Evolutionary conservation across 2,797 vertebrate genomes (phyloP).

Genomic region (Acrocephalus scirpaceus): DNA sequence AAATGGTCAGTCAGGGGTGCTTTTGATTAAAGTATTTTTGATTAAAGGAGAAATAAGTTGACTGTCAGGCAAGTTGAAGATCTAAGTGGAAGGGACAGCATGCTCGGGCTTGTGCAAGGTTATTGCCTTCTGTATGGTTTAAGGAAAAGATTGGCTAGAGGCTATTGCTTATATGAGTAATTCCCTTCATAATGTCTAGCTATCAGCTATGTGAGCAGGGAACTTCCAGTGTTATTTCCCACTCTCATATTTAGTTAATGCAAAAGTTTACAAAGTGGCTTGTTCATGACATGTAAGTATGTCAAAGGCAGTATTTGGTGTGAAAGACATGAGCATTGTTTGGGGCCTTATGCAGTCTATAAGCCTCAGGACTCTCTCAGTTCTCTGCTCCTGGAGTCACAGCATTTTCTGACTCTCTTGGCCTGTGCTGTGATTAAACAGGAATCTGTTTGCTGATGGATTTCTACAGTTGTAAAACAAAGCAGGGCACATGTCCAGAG

Average conservation of each 20-base stretch:
- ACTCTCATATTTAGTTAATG: neutral
- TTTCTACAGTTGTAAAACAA: conserved; percentile 19
- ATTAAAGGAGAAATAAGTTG: conserved; percentile 21
- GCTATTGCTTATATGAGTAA: conserved; percentile 20
- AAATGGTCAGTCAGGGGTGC: neutral
- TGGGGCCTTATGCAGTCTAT: neutral
- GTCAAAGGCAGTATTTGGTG: neutral
- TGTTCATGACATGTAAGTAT: neutral
- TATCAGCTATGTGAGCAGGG: neutral
- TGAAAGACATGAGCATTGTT: neutral
- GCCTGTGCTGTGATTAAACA: neutral
- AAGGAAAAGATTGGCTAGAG: conserved; percentile 28
- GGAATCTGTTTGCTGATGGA: conserved; percentile 2
- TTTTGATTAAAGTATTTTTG: neutral
- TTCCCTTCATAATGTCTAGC: neutral
- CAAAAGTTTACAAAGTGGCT: neutral
- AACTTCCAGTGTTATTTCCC: neutral
- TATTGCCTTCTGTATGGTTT: conserved; percentile 10
- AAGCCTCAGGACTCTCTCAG: neutral
- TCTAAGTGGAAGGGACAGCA: neutral
- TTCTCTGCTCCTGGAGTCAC: neutral
- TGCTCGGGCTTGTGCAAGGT: neutral
- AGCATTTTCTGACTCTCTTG: neutral
- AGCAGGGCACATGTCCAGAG: conserved; percentile 3
- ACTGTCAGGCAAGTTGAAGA: neutral